Base-by-base conservation (phyloP, 2,113 vertebrate species). In the Sarotherodon lohbergeri region DNA sequence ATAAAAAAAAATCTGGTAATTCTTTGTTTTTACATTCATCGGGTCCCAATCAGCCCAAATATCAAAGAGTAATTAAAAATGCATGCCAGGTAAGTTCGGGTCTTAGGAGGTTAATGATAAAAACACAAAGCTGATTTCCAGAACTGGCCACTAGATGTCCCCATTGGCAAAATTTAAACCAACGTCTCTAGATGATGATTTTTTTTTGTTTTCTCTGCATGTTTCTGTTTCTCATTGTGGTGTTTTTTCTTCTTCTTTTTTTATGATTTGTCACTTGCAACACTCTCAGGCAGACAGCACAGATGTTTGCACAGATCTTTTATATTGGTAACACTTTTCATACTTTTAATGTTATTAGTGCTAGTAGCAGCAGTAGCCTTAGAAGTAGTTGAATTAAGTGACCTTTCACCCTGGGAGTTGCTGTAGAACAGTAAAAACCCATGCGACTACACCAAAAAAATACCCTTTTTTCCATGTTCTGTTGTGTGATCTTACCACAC, bases 131-230 rank as follows among this genome's bases (percentile, higher is more conserved):
- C 43, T 46, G 24, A 76, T 48, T 90, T 82, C 66, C 19, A 14
- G 34, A 89, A 78, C 6, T 27, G 12, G 7, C 94, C 95, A 93
- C 93, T 94, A 96, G 94, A 89, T 92, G 94, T 91, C 94, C 19
- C 71, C 83, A 90, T 55, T 86, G 22, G 9, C 81, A 82, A 83
- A 55, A 78, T 0, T 61, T 76, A 85, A 46, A 71, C 22, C n/a
- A 7, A 12, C 1, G 1, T 10, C 4, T 16, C 3, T 9, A 14
- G 13, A 17, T 39, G 29, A 68, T 5, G 34, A 66, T 39, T n/a
- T 22, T 2, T 7, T 27, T 27, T 32, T 80, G 1, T 86, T 88
- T 22, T 27, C 36, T 66, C 55, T 32, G 48, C 8, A 73, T 17
- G 34, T 52, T 63, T 4, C 9, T 81, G 17, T 63, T 43, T 88